Base-by-base conservation (phyloP, 2,113 vertebrate species). In the Ailurus styani region DNA sequence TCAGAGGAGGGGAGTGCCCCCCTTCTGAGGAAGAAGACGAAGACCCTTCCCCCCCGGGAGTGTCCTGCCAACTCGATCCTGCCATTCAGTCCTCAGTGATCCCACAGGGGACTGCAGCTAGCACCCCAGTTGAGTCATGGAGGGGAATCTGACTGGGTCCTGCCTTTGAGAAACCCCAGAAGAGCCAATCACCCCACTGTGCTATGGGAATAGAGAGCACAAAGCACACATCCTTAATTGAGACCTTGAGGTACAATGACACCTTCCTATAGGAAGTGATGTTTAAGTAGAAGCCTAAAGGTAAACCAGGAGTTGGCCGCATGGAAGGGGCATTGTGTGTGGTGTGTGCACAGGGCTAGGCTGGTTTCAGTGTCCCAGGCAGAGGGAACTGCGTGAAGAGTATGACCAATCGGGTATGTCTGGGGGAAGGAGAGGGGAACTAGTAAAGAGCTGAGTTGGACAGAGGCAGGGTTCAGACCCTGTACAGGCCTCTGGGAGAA, bases 301-400 rank as follows among this genome's bases (percentile, higher is more conserved):
- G 64, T 18, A 34, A 96, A 50, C 17, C 10, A 60, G 15, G n/a
- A 73, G 27, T 7, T 72, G 40, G 29, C 20, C 31, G 17, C 70
- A 23, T 0, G 1, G 42, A 18, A 34, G 55, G 17, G 13, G 37
- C 25, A 40, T 0, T 9, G 11, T 11, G 29, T 45, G 3, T 25
- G 55, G 15, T 5, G 34, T 6, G 11, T 90, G 79, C 25, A 14
- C 1, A 18, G 21, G 29, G 3, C 42, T 50, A 7, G 70, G 55
- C 64, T 82, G 42, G 29, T 62, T 64, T 73, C 18, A 2, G 20
- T 18, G 40, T 77, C 11, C 45, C 3, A 42, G 55, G 70, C 14
- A n/a, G 37, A 70, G 7, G 73, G 77, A 91, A n/a, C 17, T 0
- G 5, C 25, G 4, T 52, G 27, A 25, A 15, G 45, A 66, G 34